Base-by-base conservation (phyloP, 1,140 invertebrate genomes). In the Phenacoccus solenopsis region DNA sequence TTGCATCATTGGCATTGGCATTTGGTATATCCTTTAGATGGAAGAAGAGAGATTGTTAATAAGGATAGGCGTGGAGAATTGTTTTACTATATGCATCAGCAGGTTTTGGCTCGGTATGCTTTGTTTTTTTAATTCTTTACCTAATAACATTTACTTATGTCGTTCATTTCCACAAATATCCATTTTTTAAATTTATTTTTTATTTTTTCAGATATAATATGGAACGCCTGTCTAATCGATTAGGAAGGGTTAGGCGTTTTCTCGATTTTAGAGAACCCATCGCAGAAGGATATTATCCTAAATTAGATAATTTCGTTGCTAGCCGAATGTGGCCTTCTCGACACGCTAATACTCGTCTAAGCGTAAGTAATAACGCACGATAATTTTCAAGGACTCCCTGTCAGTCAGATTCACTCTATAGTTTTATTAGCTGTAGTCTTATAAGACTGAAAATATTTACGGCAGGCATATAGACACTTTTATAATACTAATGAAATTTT, bases 21-120 rank as follows among this genome's bases (percentile, higher is more conserved):
- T 73, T 67, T 80, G 9, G 74, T 78, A 1, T 80, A 79, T 74
- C 79, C 80, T 30, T 78, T 75, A 73, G 75, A 77, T 35, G 79
- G 73, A 13, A 72, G 76, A 2, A 71, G 57, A 4, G 75, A 77
- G 56, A 82, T 88, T 67, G 86, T 88, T 0, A 77, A 81, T 74
- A 88, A 88, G 77, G 86, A 90, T 78, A 77, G 88, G 27, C 80
- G 88, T 21, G 88, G 88, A 1, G 88, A 90, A 75, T 79, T 90
- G 0, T 89, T 90, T 80, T 90, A 88, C 73, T 89, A 89, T 74
- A 89, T 89, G 87, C 88, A 90, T 77, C 83, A 88, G 75, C 88
- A 90, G 77, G 83, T 89, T 71, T 80, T 87, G 49, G 84, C 84
- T 24, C 82, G 83, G 81, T 81, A 74, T 73, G 64, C 69, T 61